Evolutionary conservation across 2,113 vertebrate genomes (phyloP), one percentile per base, ranked within the genome.

Genomic region (Microcebus jonahi): DNA sequence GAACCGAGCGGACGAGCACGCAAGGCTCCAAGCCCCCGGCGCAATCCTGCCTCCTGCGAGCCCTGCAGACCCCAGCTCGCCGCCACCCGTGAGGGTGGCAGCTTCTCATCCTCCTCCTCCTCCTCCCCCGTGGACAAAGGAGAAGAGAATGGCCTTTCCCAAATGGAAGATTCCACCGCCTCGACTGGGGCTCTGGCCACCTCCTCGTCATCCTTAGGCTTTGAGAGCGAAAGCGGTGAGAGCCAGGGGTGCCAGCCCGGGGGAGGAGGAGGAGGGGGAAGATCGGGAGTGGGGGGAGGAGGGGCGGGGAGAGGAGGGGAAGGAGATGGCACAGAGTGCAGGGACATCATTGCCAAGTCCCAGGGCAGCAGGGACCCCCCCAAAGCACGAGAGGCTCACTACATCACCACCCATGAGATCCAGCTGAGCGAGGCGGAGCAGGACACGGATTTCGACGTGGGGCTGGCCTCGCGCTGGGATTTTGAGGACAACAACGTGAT

Each of bases 331-430:
- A 36, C 76, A 5, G 91, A 85, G 65, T 92, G 92, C 92, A 77
- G 86, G 73, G 95, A 50, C 88, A 80, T 97, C 11, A 95, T 95
- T 50, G 92, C 96, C 90, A 96, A 90, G 84, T 83, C 91, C 36
- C 94, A 91, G 59, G 79, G 95, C 68, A 27, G 34, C 88, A 77
- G 93, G 70, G 95, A 45, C 53, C 92, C 94, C 73, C 96, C 95
- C n/a, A 68, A 88, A 53, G 97, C 94, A 25, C 99, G 99, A 82
- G 99, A 99, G 96, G 98, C 99, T 53, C 99, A 99, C 97, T 99
- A 99, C 92, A 99, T 99, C 90, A 99, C 99, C 97, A 99, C 99
- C 50, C 99, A 99, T 85, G 99, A 99, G 97, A 99, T 99, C 97
- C 99, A 99, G 97, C 99, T 99, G 80, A 99, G 99, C 2, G 99